Percentiles rank a stretch among this genome's conserved stretches.
phyloP scores from a whole-genome alignment of 2,888 invertebrate species.

The Campopleginae sp. region DNA sequence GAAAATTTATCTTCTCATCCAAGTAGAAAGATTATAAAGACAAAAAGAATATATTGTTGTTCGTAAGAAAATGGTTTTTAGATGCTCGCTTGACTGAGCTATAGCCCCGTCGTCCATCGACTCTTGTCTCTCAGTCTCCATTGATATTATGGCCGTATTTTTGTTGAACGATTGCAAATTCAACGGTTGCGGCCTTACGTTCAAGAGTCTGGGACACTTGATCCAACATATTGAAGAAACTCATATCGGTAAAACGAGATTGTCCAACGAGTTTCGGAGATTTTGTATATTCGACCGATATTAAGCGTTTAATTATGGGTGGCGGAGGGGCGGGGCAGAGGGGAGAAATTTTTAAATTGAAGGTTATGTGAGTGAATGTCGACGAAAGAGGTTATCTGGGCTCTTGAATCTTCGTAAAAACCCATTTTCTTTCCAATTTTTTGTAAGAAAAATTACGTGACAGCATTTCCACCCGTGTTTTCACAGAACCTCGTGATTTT shows the following conservation, averaged over 20 bases:
- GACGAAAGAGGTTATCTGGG: slow-evolving; percentile 73
- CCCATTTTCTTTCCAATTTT: slow-evolving; percentile 8
- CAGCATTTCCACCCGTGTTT: slow-evolving; percentile 36
- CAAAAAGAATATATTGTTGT: not conserved
- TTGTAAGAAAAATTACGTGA: slow-evolving; percentile 37
- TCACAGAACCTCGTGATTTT: not conserved
- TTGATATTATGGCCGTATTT: slow-evolving; percentile 92
- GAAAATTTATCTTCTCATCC: not conserved
- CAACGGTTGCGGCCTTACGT: slow-evolving; percentile 93
- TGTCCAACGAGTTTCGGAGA: slow-evolving; percentile 40
- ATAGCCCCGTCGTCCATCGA: slow-evolving; percentile 37
- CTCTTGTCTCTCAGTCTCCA: slow-evolving; percentile 51
- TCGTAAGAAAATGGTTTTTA: slow-evolving; percentile 7
- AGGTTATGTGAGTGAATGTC: slow-evolving; percentile 68
- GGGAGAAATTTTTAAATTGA: slow-evolving; percentile 33
- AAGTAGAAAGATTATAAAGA: not conserved
- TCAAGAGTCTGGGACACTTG: slow-evolving; percentile 91
- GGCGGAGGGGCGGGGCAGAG: slow-evolving; percentile 5
- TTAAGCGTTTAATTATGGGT: slow-evolving; percentile 7
- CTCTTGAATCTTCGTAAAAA: slow-evolving; percentile 36
- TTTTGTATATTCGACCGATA: slow-evolving; percentile 28
- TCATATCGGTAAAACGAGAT: slow-evolving; percentile 89
- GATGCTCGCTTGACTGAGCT: slow-evolving; percentile 50
- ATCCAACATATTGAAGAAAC: slow-evolving; percentile 95
- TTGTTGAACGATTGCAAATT: slow-evolving; percentile 95